Conservation (phyloP, 2,113 vertebrate genomes). For the Brienomyrus longianalis region DNA sequence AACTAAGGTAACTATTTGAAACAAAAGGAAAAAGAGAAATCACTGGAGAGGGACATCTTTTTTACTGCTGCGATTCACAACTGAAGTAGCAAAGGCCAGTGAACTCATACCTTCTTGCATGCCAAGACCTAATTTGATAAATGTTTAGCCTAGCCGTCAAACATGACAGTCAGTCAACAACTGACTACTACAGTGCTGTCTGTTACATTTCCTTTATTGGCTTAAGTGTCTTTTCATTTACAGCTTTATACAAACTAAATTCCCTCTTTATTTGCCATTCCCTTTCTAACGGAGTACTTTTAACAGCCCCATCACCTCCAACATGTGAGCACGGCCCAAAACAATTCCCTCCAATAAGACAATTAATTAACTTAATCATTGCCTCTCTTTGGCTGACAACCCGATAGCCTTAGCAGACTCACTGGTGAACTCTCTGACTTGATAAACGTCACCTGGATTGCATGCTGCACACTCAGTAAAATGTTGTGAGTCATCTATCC, state of each 20-base stretch:
- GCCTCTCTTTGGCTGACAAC: neutral
- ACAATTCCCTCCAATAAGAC: constrained; percentile 3
- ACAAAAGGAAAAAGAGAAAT: neutral
- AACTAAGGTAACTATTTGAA: neutral
- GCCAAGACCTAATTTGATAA: neutral
- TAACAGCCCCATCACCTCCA: neutral
- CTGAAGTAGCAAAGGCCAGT: neutral
- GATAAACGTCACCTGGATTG: neutral
- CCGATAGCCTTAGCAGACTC: neutral
- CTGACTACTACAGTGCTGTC: neutral
- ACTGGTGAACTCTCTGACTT: neutral
- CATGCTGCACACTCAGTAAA: neutral
- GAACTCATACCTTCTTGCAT: neutral
- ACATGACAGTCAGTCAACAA: neutral
- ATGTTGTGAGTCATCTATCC: neutral
- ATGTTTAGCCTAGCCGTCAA: neutral
- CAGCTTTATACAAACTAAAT: neutral
- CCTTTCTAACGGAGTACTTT: neutral
- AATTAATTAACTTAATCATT: constrained; percentile 7
- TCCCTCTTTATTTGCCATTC: neutral
- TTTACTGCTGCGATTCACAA: neutral
- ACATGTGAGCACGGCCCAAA: neutral
- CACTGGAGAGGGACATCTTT: neutral
- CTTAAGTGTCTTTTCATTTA: constrained; percentile 11
- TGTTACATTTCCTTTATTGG: neutral